Conservation (phyloP, 2,113 vertebrate species). For the Ardeotis arabs region DNA sequence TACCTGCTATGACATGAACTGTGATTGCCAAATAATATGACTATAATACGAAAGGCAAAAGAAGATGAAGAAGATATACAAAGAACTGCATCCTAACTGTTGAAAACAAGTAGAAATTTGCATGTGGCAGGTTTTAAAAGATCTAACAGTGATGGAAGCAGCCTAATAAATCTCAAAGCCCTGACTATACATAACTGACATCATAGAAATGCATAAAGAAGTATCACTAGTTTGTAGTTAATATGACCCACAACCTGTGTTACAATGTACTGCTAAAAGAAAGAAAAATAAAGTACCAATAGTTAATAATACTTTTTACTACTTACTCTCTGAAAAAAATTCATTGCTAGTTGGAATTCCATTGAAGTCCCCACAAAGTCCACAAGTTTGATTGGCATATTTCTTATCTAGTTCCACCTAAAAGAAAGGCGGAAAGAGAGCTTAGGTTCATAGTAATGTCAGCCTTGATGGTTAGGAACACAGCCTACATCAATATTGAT, state of each 20-base stretch:
- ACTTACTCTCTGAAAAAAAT: slow-evolving; percentile 82
- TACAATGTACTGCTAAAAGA: neutral
- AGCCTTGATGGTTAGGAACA: neutral
- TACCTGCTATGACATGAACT: neutral
- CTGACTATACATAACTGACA: neutral
- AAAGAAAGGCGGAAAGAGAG: neutral
- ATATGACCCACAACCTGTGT: neutral
- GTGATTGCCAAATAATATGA: neutral
- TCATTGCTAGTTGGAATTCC: slow-evolving; percentile 77
- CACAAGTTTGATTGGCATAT: slow-evolving; percentile 88
- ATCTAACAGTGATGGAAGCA: neutral
- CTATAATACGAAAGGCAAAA: neutral
- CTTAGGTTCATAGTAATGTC: neutral
- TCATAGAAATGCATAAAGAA: neutral
- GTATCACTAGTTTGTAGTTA: neutral
- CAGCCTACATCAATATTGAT: neutral
- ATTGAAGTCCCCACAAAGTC: slow-evolving; percentile 92
- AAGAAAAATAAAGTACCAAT: neutral
- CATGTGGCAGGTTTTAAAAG: neutral
- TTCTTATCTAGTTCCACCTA: slow-evolving; percentile 87
- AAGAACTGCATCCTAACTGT: neutral
- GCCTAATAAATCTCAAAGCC: neutral
- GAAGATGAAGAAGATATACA: neutral
- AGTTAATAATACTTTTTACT: neutral
- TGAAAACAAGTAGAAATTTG: neutral